Evolutionary conservation across 2,113 vertebrate species (phyloP).

Genomic region (Macroglossus sobrinus): DNA sequence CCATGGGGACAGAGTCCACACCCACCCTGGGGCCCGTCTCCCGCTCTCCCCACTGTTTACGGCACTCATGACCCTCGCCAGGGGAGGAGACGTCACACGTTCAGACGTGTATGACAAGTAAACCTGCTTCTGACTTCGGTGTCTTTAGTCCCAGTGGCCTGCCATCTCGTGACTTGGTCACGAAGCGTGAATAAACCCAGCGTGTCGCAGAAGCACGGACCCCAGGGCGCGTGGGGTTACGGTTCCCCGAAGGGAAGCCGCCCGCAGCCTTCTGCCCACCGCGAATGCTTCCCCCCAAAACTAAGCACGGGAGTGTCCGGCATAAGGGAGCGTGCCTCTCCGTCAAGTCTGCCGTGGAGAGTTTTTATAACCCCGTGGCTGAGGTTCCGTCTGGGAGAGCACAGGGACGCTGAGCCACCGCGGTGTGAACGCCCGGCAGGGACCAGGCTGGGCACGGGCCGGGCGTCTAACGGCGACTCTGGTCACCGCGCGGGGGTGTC

Average conservation of each 20-base stretch:
- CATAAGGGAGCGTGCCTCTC: accelerated
- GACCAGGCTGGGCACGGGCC: too few species aligned
- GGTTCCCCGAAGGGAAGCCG: background rate
- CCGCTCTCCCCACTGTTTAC: accelerated
- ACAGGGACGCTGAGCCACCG: accelerated
- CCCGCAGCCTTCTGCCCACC: background rate
- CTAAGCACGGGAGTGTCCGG: accelerated
- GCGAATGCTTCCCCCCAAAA: background rate
- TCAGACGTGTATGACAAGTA: background rate
- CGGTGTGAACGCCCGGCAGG: too few species aligned
- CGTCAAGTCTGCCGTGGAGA: accelerated
- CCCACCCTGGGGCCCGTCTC: accelerated
- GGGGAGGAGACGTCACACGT: background rate
- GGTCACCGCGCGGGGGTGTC: too few species aligned
- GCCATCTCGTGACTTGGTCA: background rate
- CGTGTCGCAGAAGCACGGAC: background rate
- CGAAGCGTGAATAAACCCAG: background rate
- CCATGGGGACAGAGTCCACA: background rate
- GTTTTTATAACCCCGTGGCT: accelerated
- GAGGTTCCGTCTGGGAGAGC: accelerated
- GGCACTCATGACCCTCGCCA: too few species aligned
- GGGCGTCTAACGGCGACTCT: too few species aligned
- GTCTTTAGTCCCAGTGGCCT: background rate
- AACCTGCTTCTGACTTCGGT: background rate
- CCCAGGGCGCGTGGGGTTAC: accelerated